Conservation (phyloP, 2,113 vertebrate species). For the Cinclus cinclus region DNA sequence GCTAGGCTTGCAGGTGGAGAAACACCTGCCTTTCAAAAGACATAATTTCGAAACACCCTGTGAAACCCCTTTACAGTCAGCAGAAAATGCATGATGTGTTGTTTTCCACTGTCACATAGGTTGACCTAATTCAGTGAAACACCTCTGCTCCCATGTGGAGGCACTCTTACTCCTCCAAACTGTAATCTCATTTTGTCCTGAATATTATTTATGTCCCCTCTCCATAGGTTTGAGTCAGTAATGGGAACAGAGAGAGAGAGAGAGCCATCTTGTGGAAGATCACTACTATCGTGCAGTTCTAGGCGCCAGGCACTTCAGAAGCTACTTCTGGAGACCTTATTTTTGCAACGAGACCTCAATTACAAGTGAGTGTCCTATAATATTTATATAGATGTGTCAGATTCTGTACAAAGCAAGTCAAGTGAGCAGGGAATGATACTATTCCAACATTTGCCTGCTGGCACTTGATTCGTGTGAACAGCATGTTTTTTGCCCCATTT, state of each 20-base stretch:
- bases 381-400: neutral
- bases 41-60: neutral
- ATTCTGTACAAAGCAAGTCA: neutral
- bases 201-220: constrained; percentile 19
- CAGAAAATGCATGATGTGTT: neutral
- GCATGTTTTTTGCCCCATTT: constrained; percentile 20
- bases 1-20: neutral
- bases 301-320: neutral
- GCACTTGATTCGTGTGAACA: constrained; percentile 28
- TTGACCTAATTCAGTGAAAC: constrained; percentile 17
- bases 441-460: constrained; percentile 57
- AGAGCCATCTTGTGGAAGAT: constrained; percentile 57
- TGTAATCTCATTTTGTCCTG: neutral
- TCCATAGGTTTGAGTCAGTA: neutral
- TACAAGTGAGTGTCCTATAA: neutral
- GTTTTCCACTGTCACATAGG: neutral
- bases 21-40: neutral
- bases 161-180: constrained; percentile 59
- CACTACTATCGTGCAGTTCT: neutral
- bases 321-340: neutral
- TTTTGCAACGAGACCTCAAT: neutral
- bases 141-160: constrained; percentile 44
- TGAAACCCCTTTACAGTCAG: neutral
- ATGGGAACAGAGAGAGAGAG: neutral
- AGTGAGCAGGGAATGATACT: neutral